Evolutionary conservation across 1,140 invertebrate species (phyloP), one percentile per base, ranked within the genome.

Genomic region (Ceratosolen solmsi): DNA sequence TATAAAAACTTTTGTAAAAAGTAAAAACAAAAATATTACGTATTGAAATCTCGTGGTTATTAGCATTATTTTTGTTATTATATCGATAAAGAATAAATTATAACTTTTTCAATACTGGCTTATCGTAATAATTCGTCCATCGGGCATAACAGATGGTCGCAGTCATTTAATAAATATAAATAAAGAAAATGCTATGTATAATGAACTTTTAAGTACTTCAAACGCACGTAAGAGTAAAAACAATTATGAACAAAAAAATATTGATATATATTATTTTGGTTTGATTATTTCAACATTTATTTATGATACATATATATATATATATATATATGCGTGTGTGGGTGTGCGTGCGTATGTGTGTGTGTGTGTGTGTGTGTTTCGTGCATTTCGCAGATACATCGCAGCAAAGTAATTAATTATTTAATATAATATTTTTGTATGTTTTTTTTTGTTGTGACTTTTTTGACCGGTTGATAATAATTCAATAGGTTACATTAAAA

Each of bases 11-110:
- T 1, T 38, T 36, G 36, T 2, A 71, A 49, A 46, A n/a, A n/a
- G n/a, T n/a, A n/a, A 71, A 65, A 70, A 82, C 27, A 58, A 20
- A 9, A 33, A 71, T 54, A 8, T 46, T 46, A 72, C 27, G 1
- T 22, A 46, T 49, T 22, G 33, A 20, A 63, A 30, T 0, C n/a
- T 13, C 17, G 38, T 51, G 38, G 56, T 41, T 49, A 27, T 33
- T 77, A 65, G 4, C 38, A 77, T 65, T 77, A 56, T 65, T 77
- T 77, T 22, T n/a, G 17, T 33, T 22, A 70, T 41, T 11, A 41
- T 41, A 33, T n/a, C 11, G 8, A 41, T 70, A 70, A 9, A 27
- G 11, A 11, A 0, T 70, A 13, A 25, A 15, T 41, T 17, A 65
- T 30, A 4, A 41, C 9, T n/a, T n/a, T 3, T 70, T 1, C 33